Evolutionary conservation across 2,888 invertebrate species (phyloP).

Genomic region (Eudemis profundana): DNA sequence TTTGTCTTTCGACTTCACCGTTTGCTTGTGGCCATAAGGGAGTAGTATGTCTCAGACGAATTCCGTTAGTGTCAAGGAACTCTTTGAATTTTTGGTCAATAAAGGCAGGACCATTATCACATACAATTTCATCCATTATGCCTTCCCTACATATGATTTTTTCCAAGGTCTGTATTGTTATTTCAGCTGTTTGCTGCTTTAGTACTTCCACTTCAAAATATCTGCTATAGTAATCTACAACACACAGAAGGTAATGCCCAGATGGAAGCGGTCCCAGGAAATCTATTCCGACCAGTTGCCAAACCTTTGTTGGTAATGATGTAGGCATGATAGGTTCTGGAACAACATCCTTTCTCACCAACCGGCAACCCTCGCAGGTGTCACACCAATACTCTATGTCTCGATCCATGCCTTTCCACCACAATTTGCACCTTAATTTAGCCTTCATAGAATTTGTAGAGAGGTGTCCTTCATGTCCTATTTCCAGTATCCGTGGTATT

Average conservation of each 20-base stretch:
- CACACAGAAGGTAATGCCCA: constrained; percentile 34
- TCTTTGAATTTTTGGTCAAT: constrained; percentile 31
- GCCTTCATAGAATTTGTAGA: constrained; percentile 30
- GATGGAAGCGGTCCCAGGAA: constrained; percentile 40
- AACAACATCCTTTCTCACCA: constrained; percentile 14
- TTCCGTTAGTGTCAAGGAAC: constrained; percentile 21
- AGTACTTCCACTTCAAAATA: constrained; percentile 35
- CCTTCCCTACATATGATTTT: constrained; percentile 28
- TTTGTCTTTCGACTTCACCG: constrained; percentile 42
- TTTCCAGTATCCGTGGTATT: constrained; percentile 13
- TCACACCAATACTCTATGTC: constrained; percentile 41
- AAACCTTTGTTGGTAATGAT: constrained; percentile 30
- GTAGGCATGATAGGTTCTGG: constrained; percentile 34
- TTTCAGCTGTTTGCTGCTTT: constrained; percentile 24
- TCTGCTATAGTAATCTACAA: constrained; percentile 43
- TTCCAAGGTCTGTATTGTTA: constrained; percentile 30
- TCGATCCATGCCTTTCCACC: constrained; percentile 41
- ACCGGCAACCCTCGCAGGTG: constrained; percentile 40
- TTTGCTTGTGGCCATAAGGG: constrained; percentile 42
- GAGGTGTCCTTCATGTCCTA: constrained; percentile 40
- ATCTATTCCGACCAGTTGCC: constrained; percentile 37
- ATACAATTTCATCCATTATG: constrained; percentile 27
- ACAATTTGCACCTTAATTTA: constrained; percentile 36
- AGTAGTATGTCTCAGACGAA: constrained; percentile 31
- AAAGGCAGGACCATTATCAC: constrained; percentile 41